phyloP scores from a whole-genome alignment of 2,797 vertebrate species.

The Tokudaia tokunoshimensis region DNA sequence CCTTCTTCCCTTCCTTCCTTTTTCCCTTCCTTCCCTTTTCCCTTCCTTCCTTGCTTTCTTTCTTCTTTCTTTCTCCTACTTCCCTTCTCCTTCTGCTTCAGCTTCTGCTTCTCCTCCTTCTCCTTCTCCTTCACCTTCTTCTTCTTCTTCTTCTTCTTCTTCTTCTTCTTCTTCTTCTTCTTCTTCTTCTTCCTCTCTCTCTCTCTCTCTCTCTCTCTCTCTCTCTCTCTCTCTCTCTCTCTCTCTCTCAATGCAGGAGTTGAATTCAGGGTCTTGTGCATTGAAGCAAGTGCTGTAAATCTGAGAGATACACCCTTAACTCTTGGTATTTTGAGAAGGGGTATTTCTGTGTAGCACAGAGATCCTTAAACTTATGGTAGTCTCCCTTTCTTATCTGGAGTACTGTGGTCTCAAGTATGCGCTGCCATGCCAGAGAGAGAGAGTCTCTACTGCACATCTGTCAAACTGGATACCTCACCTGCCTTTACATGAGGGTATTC shows the following conservation, averaged over 20 bases:
- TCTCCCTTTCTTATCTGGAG: not conserved
- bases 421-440: not conserved
- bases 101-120: no score
- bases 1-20: no score
- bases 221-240: not conserved
- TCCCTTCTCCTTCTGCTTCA: no score
- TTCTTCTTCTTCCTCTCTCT: no score
- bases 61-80: no score
- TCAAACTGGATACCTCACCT: not conserved
- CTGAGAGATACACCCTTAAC: not conserved
- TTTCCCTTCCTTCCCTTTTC: not conserved
- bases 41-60: not conserved
- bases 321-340: not conserved
- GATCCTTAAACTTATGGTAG: not conserved
- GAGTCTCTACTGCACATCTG: not conserved
- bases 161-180: no score
- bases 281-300: not conserved
- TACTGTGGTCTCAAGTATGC: not conserved
- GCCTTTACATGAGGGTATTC: not conserved
- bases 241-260: no score
- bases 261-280: not conserved
- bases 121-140: rapidly evolving
- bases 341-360: not conserved
- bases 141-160: no score
- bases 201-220: not conserved